phyloP scores from a whole-genome alignment of 2,888 invertebrate species.

The Mamestra brassicae region DNA sequence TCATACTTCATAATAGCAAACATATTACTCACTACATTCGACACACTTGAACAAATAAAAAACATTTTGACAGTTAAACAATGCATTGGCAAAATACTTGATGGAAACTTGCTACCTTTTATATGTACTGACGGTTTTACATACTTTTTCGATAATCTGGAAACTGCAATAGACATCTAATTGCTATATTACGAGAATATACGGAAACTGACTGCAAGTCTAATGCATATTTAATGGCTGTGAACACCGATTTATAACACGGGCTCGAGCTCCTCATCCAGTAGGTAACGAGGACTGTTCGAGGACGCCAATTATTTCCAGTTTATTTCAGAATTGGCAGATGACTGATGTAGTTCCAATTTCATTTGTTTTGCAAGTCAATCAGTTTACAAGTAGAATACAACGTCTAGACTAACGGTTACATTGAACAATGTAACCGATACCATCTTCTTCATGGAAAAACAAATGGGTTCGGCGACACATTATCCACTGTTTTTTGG shows the following conservation, averaged over 20 bases:
- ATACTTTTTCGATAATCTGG: conserved; percentile 5
- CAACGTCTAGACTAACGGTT: not conserved
- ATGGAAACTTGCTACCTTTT: conserved; percentile 5
- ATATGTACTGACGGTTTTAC: not conserved
- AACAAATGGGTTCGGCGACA: not conserved
- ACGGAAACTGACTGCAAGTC: conserved; percentile 28
- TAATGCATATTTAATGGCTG: conserved; percentile 47
- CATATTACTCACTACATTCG: conserved; percentile 18
- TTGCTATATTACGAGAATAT: conserved; percentile 7
- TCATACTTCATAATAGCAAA: conserved; percentile 31
- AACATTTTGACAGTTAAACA: conserved; percentile 6
- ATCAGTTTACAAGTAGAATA: conserved; percentile 11
- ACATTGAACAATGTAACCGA: not conserved
- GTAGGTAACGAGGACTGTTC: conserved; percentile 16
- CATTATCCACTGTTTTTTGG: not conserved
- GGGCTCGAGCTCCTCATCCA: conserved; percentile 1
- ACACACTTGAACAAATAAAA: conserved; percentile 35
- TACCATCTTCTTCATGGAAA: not conserved
- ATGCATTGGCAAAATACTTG: conserved; percentile 31
- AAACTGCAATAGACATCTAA: conserved; percentile 7
- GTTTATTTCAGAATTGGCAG: conserved; percentile 36
- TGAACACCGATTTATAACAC: conserved; percentile 35
- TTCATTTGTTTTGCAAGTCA: conserved; percentile 40
- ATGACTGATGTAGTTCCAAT: conserved; percentile 10
- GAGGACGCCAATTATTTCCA: conserved; percentile 43